Percentiles rank a stretch among this genome's conserved stretches.
Conservation (phyloP, 2,113 vertebrate species). For the Nerophis lumbriciformis region DNA sequence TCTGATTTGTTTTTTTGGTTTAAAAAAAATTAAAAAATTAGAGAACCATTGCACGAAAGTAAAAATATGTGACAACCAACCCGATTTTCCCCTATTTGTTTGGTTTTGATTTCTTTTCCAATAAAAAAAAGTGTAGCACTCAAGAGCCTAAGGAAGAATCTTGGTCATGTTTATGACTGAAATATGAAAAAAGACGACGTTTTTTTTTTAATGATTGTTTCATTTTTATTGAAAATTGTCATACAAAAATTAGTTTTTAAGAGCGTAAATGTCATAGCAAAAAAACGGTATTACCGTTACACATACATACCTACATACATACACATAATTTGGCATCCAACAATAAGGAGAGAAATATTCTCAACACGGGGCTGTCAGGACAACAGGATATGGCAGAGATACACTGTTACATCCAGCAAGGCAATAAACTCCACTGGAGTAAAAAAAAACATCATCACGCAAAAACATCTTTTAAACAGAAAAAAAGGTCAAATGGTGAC, state of each 20-base stretch:
- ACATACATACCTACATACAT: constrained; percentile 2
- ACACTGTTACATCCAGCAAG: constrained; percentile 40
- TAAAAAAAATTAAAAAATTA: no score
- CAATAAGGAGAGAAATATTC: constrained; percentile 69
- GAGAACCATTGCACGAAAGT: no score
- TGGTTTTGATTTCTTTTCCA: no score
- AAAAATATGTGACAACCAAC: no score
- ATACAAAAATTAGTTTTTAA: constrained; percentile 46
- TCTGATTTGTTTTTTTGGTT: no score
- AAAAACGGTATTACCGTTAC: constrained; percentile 7
- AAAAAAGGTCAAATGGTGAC: constrained; percentile 27
- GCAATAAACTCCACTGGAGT: constrained; percentile 73
- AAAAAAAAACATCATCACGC: constrained; percentile 53
- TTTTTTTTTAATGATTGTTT: constrained; percentile 48
- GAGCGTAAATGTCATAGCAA: constrained; percentile 28
- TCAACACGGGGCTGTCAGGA: constrained; percentile 56
- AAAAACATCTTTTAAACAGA: constrained; percentile 48
- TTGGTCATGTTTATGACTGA: not conserved
- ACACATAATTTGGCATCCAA: constrained; percentile 28
- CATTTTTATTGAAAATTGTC: constrained; percentile 57
- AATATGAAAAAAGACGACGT: not conserved
- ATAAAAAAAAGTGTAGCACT: no score
- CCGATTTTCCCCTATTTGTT: no score
- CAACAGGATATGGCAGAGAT: constrained; percentile 39
- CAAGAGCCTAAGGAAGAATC: no score